A percentile compares a stretch with the other conserved stretches of the same genome.
Evolutionary conservation across 2,797 vertebrate species (phyloP).

Genomic region (Cephalopachus bancanus): DNA sequence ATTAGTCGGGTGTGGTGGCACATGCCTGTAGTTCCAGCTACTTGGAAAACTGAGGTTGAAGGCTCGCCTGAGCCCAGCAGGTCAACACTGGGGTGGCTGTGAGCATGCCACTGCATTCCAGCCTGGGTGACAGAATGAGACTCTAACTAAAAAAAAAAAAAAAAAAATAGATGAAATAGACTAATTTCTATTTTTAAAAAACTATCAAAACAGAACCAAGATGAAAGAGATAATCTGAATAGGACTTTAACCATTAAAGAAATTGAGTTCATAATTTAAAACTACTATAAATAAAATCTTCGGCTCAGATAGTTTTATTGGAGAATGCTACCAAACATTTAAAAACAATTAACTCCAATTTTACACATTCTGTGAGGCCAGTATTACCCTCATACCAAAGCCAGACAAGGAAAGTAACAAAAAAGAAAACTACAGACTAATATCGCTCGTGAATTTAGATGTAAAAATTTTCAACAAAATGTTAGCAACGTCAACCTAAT

Average conservation of each 20-base stretch:
- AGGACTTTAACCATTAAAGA: neutral
- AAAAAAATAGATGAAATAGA: neutral
- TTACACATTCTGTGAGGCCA: neutral
- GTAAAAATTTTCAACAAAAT: neutral
- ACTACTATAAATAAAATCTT: neutral
- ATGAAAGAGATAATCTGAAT: neutral
- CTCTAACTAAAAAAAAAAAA: too few relatives aligned
- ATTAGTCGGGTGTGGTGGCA: too few relatives aligned
- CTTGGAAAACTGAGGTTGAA: too few relatives aligned
- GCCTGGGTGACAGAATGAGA: too few relatives aligned
- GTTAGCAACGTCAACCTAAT: neutral
- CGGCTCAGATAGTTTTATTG: neutral
- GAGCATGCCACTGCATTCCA: too few relatives aligned
- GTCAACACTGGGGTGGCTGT: too few relatives aligned
- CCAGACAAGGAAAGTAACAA: neutral
- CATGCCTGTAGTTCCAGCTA: too few relatives aligned
- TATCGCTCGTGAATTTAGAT: neutral
- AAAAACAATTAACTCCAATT: neutral
- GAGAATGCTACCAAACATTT: neutral
- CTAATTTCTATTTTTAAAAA: slow-evolving; percentile 21
- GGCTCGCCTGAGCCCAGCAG: too few relatives aligned
- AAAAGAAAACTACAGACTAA: neutral
- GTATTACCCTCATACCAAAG: neutral
- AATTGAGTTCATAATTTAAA: neutral
- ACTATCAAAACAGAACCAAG: neutral